A percentile compares a stretch with the other conserved stretches of the same genome.
Conservation (phyloP, 2,113 vertebrate species). For the Tetrao urogallus region DNA sequence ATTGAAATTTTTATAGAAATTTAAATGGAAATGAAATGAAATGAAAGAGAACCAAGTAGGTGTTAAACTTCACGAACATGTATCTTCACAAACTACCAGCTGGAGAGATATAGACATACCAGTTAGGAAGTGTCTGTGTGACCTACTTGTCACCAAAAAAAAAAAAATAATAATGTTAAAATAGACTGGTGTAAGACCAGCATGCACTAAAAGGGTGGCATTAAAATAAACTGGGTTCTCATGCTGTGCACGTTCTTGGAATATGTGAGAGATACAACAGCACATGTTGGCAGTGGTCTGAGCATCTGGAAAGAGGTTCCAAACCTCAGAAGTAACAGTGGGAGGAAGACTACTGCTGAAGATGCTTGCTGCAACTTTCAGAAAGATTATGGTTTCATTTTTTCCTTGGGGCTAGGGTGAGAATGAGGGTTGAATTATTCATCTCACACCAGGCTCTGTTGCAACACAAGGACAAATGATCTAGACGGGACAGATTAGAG, state of each 20-base stretch:
- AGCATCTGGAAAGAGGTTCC: background rate
- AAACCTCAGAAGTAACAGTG: background rate
- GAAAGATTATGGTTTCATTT: background rate
- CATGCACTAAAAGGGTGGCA: accelerated
- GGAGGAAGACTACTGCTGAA: background rate
- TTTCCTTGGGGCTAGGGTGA: background rate
- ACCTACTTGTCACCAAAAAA: background rate
- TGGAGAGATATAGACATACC: background rate
- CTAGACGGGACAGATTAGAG: background rate
- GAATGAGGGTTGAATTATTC: slow-evolving; percentile 14
- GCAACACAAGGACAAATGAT: background rate
- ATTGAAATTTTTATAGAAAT: background rate
- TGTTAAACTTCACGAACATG: background rate
- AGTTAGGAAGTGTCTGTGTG: background rate
- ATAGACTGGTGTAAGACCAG: background rate
- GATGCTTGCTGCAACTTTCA: background rate
- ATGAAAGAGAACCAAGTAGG: background rate
- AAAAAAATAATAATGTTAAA: background rate
- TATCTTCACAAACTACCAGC: background rate
- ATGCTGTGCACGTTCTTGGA: background rate
- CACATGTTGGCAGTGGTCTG: background rate
- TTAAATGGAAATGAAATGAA: too few relatives aligned
- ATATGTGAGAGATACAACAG: background rate
- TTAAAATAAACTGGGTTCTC: background rate
- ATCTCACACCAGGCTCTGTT: background rate